Conservation (phyloP, 2,797 vertebrate genomes). For the Ficedula albicollis region DNA sequence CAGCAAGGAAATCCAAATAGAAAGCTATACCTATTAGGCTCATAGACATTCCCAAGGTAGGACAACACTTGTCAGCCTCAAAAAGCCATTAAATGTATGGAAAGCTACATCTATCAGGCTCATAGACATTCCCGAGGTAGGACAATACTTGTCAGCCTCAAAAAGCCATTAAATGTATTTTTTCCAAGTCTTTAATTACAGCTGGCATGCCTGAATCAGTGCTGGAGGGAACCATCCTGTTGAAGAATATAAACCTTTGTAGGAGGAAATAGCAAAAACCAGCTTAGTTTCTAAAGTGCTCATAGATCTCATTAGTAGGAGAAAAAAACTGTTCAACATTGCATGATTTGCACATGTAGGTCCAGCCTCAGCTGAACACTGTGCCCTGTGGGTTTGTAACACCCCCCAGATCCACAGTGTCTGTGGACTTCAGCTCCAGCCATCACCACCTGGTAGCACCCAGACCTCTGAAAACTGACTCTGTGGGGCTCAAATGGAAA, state of each 20-base stretch:
- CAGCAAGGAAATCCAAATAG: background rate
- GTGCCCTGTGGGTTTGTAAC: background rate
- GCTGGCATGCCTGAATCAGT: background rate
- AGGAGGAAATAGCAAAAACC: background rate
- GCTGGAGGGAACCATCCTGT: slow-evolving; percentile 11
- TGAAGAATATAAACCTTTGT: slow-evolving; percentile 10
- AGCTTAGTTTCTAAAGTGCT: background rate
- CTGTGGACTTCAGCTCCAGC: background rate
- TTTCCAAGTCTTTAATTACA: slow-evolving; percentile 36
- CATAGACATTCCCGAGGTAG: slow-evolving; percentile 28
- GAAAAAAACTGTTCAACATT: background rate
- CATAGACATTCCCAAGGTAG: slow-evolving; percentile 28
- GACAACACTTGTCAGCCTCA: slow-evolving; percentile 32
- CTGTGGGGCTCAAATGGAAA: background rate
- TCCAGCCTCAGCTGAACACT: background rate
- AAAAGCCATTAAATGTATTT: slow-evolving; percentile 10
- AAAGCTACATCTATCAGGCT: background rate
- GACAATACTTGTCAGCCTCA: slow-evolving; percentile 32
- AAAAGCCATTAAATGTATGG: background rate
- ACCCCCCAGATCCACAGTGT: rapidly evolving
- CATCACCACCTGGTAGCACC: background rate
- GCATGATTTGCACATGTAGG: background rate
- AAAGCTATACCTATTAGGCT: background rate
- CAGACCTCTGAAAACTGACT: background rate
- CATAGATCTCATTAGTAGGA: background rate